Percentiles rank a stretch among this genome's conserved stretches.
Conservation (phyloP, 2,888 invertebrate species). For the Chalcosyrphus nemorum region DNA sequence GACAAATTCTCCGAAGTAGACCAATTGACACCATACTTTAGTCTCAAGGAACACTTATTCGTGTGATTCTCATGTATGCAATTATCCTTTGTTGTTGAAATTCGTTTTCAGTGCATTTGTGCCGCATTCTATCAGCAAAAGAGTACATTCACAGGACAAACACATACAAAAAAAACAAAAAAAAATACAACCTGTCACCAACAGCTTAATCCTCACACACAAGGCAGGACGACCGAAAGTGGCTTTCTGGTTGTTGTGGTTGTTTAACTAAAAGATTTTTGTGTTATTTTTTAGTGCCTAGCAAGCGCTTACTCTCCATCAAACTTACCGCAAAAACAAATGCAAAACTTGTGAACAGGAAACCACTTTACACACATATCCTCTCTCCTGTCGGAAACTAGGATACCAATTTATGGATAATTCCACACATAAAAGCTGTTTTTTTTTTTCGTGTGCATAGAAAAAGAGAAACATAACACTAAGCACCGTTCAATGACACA, state of each 20-base stretch:
- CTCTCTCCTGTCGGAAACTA: background rate
- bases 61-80: background rate
- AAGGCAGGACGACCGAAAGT: slow-evolving; percentile 13
- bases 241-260: slow-evolving; percentile 26
- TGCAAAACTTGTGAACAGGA: slow-evolving; percentile 20
- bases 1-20: slow-evolving; percentile 36
- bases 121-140: slow-evolving; percentile 14
- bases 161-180: background rate
- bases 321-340: slow-evolving; percentile 18
- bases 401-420: slow-evolving; percentile 4
- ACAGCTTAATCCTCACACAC: slow-evolving; percentile 27
- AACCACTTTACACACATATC: background rate
- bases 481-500: background rate
- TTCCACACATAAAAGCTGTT: slow-evolving; percentile 1
- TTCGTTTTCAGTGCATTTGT: slow-evolving; percentile 8
- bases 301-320: background rate
- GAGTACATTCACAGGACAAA: background rate
- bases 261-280: slow-evolving; percentile 10
- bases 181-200: slow-evolving; percentile 27
- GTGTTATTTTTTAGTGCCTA: background rate
- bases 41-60: slow-evolving; percentile 50
- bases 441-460: background rate
- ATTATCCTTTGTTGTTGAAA: slow-evolving; percentile 46
- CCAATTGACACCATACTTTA: slow-evolving; percentile 56
- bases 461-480: background rate